These are phyloP conservation scores for Rostratula benghalensis DNA, from an alignment of 2,113 vertebrate genomes.

Conservation along the genomic window DNA sequence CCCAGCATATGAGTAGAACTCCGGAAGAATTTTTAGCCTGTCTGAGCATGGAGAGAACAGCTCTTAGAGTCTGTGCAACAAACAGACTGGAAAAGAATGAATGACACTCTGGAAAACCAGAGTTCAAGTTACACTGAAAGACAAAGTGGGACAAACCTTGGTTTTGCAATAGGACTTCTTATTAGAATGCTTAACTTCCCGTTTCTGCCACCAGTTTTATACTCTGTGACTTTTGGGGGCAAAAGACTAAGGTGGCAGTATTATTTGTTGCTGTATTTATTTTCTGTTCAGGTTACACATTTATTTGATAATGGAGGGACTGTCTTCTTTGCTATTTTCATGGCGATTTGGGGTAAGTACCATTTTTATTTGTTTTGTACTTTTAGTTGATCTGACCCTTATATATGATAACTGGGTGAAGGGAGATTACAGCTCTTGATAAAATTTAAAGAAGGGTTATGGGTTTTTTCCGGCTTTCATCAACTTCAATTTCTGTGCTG, in stretches of 20 bases:
- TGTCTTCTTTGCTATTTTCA: constrained; percentile 87
- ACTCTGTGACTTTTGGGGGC: background rate
- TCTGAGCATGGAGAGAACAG: background rate
- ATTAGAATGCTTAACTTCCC: background rate
- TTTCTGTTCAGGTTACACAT: constrained; percentile 79
- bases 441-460: background rate
- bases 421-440: background rate
- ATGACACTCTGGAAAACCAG: background rate
- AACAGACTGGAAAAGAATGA: background rate
- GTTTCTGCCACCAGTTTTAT: background rate
- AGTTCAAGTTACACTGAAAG: background rate
- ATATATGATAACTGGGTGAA: background rate
- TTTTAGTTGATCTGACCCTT: background rate
- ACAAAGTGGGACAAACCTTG: background rate
- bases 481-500: background rate
- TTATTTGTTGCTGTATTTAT: background rate
- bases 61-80: background rate
- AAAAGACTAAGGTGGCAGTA: background rate
- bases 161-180: background rate
- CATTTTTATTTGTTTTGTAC: background rate
- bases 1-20: background rate
- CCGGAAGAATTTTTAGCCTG: background rate
- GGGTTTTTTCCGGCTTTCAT: background rate
- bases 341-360: constrained; percentile 87
- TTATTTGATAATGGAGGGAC: constrained; percentile 86